Base-by-base conservation (phyloP, 2,888 invertebrate genomes). In the Meta bourneti region DNA sequence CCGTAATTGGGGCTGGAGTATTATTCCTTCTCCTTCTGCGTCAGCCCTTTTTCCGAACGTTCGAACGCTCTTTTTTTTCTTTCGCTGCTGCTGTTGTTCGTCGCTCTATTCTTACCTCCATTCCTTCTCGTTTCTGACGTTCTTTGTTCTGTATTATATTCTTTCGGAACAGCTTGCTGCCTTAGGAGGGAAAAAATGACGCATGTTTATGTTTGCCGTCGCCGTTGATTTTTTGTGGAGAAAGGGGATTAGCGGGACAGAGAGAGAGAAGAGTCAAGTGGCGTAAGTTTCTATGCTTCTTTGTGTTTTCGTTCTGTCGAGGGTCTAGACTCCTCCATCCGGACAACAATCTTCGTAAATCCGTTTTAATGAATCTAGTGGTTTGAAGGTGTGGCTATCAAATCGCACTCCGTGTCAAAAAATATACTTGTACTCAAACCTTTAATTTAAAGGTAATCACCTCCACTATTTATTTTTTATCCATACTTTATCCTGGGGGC, bases 1-100 rank as follows among this genome's bases (percentile, higher is more conserved):
- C 84, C 69, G 91, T 88, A 92, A 89, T 92, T 88, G 91, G 91
- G 89, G 16, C 77, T 84, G 20, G 81, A 49, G 71, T 74, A 54
- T 71, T 79, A 9, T 78, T 70, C 52, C 16, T 79, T 71, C 79
- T 71, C 49, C 19, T 52, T 70, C 69, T 71, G 49, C 71, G 52
- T 54, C n/a, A 51, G 51, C 72, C 70, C 52, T 20, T 87, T 79
- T 80, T 49, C 54, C 81, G 79, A 51, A 69, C 51, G 70, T 77
- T 78, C 61, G 20, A 52, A 20, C 69, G 72, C 54, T 48, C 34
- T 19, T 77, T n/a, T 75, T 72, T n/a, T 77, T 19, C 13, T 71
- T 79, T 84, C n/a, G 20, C 34, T 72, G n/a, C 75, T 34, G 72
- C 13, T 61, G 61, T 61, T 61, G 61, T 61, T 61, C 61, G 11